phyloP scores from a whole-genome alignment of 2,888 invertebrate genomes.

The Lumbricus terrestris region DNA sequence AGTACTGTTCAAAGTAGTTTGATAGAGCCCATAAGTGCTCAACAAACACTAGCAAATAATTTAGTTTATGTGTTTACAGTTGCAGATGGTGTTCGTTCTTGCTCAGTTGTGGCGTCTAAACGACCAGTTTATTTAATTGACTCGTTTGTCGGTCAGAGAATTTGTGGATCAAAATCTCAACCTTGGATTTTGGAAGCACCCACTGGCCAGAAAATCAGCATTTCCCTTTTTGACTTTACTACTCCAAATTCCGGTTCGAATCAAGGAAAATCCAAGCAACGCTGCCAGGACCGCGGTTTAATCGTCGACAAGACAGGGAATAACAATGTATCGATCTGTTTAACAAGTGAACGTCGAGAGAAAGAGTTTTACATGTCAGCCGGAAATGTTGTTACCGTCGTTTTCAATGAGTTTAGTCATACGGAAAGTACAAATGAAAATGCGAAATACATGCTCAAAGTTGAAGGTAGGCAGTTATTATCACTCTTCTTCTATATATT shows the following conservation, averaged over 20 bases:
- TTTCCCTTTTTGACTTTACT: not conserved
- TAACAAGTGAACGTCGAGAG: not conserved
- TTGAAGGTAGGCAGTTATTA: not conserved
- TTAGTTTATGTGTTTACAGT: not conserved
- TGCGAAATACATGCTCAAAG: not conserved
- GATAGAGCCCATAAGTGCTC: not conserved
- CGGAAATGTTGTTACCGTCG: not conserved
- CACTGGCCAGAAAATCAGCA: not conserved
- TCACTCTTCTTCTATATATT: too few species aligned
- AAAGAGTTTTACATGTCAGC: not conserved
- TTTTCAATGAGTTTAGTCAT: not conserved
- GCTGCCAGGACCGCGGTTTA: not conserved
- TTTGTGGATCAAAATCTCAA: not conserved
- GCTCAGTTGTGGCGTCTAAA: not conserved
- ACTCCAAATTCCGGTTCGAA: not conserved
- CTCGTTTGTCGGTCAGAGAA: not conserved
- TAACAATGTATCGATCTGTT: not conserved
- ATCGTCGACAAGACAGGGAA: not conserved
- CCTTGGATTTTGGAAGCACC: slow-evolving; percentile 12
- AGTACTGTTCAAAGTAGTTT: not conserved
- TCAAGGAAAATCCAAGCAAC: not conserved
- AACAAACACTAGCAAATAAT: not conserved
- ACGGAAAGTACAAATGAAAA: not conserved
- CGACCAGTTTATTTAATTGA: not conserved
- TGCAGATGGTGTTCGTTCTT: slow-evolving; percentile 8